Evolutionary conservation across 2,113 vertebrate genomes (phyloP).

Genomic region (Mesocricetus auratus): DNA sequence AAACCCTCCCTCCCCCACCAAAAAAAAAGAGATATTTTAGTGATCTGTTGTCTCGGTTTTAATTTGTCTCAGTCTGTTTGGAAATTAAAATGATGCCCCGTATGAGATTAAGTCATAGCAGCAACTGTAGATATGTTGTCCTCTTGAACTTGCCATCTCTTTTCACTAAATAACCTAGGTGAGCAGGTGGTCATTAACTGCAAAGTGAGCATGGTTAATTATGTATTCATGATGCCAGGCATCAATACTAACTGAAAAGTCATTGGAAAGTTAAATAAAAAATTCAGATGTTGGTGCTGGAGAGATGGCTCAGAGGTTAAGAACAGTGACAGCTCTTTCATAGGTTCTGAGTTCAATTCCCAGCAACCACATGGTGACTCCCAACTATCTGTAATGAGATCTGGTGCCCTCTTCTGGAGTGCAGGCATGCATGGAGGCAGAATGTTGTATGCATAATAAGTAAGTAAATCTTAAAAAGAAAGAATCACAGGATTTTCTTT

Average conservation of each 20-base stretch:
- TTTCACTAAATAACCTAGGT: conserved; percentile 13
- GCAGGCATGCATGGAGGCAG: too few species aligned
- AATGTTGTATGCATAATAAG: too few species aligned
- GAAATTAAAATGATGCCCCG: conserved; percentile 45
- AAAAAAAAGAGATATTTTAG: conserved; percentile 5
- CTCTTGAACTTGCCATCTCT: conserved; percentile 36
- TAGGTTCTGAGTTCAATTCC: too few species aligned
- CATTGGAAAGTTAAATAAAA: conserved; percentile 8
- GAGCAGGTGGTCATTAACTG: conserved; percentile 49
- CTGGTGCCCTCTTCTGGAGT: too few species aligned
- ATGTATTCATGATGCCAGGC: conserved; percentile 13
- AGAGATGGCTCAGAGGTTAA: too few species aligned
- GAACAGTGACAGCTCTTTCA: too few species aligned
- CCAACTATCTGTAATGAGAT: too few species aligned
- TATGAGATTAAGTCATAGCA: conserved; percentile 33
- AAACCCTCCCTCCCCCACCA: too few species aligned
- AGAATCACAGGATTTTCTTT: too few species aligned
- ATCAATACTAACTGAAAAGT: conserved; percentile 54
- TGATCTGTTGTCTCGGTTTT: conserved; percentile 7
- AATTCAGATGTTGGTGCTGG: not conserved
- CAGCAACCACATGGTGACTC: too few species aligned
- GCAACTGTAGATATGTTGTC: not conserved
- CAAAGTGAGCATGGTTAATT: conserved; percentile 43
- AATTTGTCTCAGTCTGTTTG: conserved; percentile 53
- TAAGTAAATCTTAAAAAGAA: too few species aligned